Percentiles rank a stretch among this genome's conserved stretches.
phyloP scores from a whole-genome alignment of 2,113 vertebrate species.

The Leucopsar rothschildi region DNA sequence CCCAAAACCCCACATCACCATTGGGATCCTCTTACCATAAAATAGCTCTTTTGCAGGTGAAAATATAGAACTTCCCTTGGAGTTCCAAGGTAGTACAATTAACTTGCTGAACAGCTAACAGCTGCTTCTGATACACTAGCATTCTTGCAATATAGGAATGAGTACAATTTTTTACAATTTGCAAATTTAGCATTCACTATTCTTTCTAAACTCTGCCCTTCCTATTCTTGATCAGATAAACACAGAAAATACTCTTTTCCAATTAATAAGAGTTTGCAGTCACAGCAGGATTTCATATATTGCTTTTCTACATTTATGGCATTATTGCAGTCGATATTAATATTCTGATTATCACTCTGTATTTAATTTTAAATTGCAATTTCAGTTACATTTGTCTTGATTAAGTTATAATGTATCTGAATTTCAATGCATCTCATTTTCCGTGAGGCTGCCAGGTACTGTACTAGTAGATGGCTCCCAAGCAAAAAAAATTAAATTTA shows the following conservation, averaged over 20 bases:
- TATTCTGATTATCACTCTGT: background rate
- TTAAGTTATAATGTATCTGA: background rate
- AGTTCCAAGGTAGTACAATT: background rate
- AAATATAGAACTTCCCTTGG: background rate
- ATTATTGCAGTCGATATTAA: background rate
- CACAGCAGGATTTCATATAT: background rate
- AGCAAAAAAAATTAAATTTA: background rate
- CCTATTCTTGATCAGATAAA: background rate
- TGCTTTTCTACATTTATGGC: background rate
- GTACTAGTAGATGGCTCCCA: background rate
- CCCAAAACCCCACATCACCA: background rate
- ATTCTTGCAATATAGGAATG: background rate
- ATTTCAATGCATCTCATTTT: background rate
- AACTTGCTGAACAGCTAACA: background rate
- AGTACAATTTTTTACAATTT: background rate
- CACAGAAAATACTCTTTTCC: fast-evolving
- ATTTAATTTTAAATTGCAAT: background rate
- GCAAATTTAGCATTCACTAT: background rate
- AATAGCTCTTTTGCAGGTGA: background rate
- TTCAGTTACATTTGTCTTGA: background rate
- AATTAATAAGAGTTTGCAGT: background rate
- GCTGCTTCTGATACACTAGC: background rate
- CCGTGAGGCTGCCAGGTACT: background rate
- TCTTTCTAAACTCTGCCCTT: background rate
- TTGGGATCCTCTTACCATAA: background rate